Conservation (phyloP, 2,113 vertebrate species). For the Gobius niger region DNA sequence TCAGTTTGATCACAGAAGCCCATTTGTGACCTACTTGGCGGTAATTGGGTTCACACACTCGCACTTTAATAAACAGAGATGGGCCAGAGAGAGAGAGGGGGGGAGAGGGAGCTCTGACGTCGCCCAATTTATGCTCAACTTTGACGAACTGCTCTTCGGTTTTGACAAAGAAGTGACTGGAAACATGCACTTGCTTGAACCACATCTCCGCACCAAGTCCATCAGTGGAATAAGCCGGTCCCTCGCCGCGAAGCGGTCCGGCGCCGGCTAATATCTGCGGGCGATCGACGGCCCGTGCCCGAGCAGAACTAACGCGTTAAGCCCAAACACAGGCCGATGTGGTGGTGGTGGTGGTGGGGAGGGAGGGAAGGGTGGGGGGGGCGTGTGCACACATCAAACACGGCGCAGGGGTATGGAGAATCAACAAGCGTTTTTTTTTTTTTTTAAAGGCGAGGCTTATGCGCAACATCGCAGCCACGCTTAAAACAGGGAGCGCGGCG, state of each 20-base stretch:
- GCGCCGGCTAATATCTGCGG: conserved; percentile 88
- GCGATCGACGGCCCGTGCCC: conserved; percentile 88
- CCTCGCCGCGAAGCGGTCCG: conserved; percentile 88
- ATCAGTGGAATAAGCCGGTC: conserved; percentile 57
- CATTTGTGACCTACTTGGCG: conserved; percentile 75
- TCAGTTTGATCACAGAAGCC: conserved; percentile 70
- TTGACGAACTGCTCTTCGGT: no score
- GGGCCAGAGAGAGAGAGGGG: conserved; percentile 55
- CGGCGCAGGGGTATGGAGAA: conserved; percentile 90
- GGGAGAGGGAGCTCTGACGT: conserved; percentile 41
- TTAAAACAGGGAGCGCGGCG: conserved; percentile 37
- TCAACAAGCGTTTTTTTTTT: conserved; percentile 76
- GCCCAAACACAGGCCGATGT: conserved; percentile 84
- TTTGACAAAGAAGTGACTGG: no score
- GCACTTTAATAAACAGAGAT: conserved; percentile 71
- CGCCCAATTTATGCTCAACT: no score
- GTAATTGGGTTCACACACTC: conserved; percentile 75
- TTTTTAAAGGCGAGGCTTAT: conserved; percentile 82
- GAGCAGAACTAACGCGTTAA: conserved; percentile 98
- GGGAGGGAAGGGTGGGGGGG: conserved; percentile 67
- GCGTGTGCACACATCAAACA: conserved; percentile 92
- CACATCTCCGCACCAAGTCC: conserved; percentile 15
- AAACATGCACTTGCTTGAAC: background rate
- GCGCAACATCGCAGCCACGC: conserved; percentile 79
- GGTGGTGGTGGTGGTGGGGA: conserved; percentile 77